Evolutionary conservation across 2,113 vertebrate species (phyloP), one percentile per base, ranked within the genome.

Genomic region (Nibea coibor): DNA sequence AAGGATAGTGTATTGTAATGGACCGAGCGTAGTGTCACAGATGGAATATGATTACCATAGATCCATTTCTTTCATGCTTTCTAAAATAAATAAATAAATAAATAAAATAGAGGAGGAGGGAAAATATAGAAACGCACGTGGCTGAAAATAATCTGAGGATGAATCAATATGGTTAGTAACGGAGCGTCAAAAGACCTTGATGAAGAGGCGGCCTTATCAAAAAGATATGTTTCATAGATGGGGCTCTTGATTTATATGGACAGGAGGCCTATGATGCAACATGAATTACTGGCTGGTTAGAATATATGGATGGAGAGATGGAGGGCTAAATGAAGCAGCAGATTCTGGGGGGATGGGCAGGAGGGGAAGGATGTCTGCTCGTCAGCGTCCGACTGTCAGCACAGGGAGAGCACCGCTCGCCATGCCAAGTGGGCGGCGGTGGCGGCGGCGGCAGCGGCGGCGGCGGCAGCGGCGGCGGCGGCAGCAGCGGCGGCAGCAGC

Each of bases 11-110:
- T 81, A 81, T 85, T 67, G 90, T 93, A 93, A 93, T 92, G 89
- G 89, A 89, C 81, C 51, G 78, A 78, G 83, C 75, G 31, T 84
- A 53, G 87, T 80, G 89, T 92, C 91, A 93, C 81, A 75, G 80
- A 89, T 81, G 84, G 87, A 94, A 94, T 94, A 91, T 89, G 91
- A 94, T 95, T 95, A 95, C 74, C 88, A 94, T 91, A 88, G 93
- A 93, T 94, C 94, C 82, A 88, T 93, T 93, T 93, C 87, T 89
- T 90, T 90, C 91, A 85, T 90, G 89, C 87, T 86, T 91, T 83
- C 61, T 75, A 84, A 89, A 78, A 35, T 26, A 26, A n/a, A n/a
- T n/a, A n/a, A n/a, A 26, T 26, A 35, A 35, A 79, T 80, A 66
- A 71, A 79, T 47, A 43, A 83, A 74, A 53, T 9, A 39, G 35